phyloP scores from a whole-genome alignment of 2,113 vertebrate genomes.

The Asarcornis scutulata region DNA sequence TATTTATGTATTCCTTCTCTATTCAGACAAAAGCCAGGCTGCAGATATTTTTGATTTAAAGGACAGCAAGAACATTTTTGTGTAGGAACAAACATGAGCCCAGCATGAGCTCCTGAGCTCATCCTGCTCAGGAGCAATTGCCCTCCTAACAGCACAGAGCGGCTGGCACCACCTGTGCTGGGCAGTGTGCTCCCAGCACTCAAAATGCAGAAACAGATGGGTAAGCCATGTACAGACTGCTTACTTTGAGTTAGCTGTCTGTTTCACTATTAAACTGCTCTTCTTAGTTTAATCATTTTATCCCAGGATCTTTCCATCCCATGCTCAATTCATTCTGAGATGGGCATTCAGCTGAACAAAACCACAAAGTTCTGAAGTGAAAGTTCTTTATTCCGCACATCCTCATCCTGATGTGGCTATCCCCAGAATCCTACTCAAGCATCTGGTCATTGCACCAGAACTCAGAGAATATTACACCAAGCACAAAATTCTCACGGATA shows the following conservation, averaged over 20 bases:
- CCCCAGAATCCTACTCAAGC: background rate
- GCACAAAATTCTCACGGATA: background rate
- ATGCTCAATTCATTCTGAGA: background rate
- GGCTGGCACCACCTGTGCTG: background rate
- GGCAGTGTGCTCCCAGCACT: background rate
- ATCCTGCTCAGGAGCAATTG: rapidly evolving
- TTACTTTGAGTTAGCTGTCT: background rate
- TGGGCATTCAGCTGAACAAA: background rate
- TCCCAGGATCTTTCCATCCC: background rate
- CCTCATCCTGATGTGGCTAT: background rate
- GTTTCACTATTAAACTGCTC: background rate
- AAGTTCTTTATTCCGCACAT: background rate
- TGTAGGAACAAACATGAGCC: background rate
- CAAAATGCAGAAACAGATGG: background rate
- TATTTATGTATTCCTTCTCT: background rate
- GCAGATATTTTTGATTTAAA: background rate
- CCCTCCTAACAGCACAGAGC: background rate
- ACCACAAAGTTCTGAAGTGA: background rate
- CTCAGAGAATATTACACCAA: background rate
- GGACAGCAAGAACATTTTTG: background rate
- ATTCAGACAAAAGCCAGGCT: background rate
- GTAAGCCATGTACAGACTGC: background rate
- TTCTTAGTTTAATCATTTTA: background rate
- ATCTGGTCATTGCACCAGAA: background rate
- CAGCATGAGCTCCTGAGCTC: too few species aligned